Base-by-base conservation (phyloP, 2,797 vertebrate species). In the Meda fulgida region DNA sequence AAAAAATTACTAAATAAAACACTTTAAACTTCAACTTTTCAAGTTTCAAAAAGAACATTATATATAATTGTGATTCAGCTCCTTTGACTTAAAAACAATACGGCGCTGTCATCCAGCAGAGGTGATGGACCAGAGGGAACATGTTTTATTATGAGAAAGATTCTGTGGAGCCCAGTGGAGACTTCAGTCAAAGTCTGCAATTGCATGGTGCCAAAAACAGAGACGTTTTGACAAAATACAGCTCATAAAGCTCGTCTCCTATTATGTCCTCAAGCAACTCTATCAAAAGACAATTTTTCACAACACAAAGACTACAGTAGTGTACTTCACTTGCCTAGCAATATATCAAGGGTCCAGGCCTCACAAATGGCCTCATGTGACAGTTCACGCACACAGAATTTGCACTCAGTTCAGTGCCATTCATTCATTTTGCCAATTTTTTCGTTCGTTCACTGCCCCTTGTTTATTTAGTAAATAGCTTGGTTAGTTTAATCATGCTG, bases 151-250 rank as follows among this genome's bases (percentile, higher is more conserved):
- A 78, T 70, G 51, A 60, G 36, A 84, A 43, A 63, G 51, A 7
- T 60, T 84, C 29, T 67, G n/a, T n/a, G n/a, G 72, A 78, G 51
- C 82, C 48, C 73, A 70, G 63, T 58, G 19, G 82, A 78, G 73
- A 78, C 63, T 78, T 78, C 65, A 78, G 73, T 84, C 75, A 84
- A 78, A 71, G 36, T 78, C 73, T 70, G 66, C 65, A 84, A 84
- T 78, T 78, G 83, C 73, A 78, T 43, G 65, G 65, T 78, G 82
- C 48, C 82, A 84, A 77, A 77, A 77, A 76, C 63, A 84, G 65
- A 78, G 48, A 84, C 65, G 2, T 69, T 78, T 70, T 77, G 82
- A 69, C 82, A 78, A 84, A 65, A 69, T 31, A 34, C 75, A 84
- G 48, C 73, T 48, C 73, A 78, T 78, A 76, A 83, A 77, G 18